phyloP scores from a whole-genome alignment of 2,888 invertebrate genomes.

The Lepidochitona cinerea region DNA sequence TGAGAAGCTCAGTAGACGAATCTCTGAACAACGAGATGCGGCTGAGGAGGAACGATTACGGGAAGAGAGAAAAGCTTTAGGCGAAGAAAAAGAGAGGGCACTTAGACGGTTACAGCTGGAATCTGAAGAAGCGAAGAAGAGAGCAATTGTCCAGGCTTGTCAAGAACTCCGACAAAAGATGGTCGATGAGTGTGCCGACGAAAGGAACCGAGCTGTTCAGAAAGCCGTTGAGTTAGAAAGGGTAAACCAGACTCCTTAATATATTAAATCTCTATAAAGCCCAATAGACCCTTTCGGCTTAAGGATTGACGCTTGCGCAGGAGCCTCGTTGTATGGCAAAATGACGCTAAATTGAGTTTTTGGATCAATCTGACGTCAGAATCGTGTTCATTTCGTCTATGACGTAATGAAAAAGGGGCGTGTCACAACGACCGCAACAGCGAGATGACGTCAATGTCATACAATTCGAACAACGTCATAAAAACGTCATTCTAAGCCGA shows the following conservation, averaged over 20 bases:
- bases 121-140: constrained; percentile 21
- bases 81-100: constrained; percentile 32
- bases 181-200: constrained; percentile 26
- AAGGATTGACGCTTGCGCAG: too few relatives aligned
- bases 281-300: too few relatives aligned
- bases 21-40: constrained; percentile 31
- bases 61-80: constrained; percentile 21
- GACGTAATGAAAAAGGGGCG: too few relatives aligned
- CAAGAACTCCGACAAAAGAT: constrained; percentile 18
- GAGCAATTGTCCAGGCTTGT: constrained; percentile 33
- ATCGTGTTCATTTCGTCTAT: too few relatives aligned
- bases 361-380: too few relatives aligned
- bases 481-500: too few relatives aligned
- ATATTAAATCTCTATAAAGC: too few relatives aligned
- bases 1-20: constrained; percentile 24
- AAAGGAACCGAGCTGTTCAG: constrained; percentile 28
- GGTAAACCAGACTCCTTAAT: constrained; percentile 18
- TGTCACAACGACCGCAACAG: too few relatives aligned
- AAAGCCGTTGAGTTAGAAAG: constrained; percentile 26
- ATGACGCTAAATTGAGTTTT: too few relatives aligned
- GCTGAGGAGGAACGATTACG: constrained; percentile 25
- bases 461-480: too few relatives aligned
- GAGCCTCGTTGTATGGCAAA: too few relatives aligned
- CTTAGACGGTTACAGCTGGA: constrained; percentile 31
- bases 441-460: too few relatives aligned